These are phyloP conservation scores for Homarus gammarus DNA, from an alignment of 2,888 invertebrate species.

Conservation along the genomic window DNA sequence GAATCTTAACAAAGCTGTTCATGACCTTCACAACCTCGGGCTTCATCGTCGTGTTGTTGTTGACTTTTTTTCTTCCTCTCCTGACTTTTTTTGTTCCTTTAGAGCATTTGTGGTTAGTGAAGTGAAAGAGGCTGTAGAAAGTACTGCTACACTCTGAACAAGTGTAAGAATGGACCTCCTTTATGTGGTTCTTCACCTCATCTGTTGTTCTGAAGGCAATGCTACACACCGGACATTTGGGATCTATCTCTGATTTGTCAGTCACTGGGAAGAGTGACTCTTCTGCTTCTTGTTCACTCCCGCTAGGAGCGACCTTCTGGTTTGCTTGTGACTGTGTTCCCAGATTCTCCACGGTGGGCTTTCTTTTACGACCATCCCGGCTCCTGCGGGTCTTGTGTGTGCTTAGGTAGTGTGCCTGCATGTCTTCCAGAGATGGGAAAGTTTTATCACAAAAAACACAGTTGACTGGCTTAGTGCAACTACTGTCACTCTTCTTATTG, in stretches of 20 bases:
- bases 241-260: constrained; percentile 42
- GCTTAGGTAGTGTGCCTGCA: constrained; percentile 69
- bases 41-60: constrained; percentile 7
- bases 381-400: constrained; percentile 61
- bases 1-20: constrained; percentile 46
- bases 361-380: constrained; percentile 39
- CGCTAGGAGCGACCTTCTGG: background rate
- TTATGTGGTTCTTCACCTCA: constrained; percentile 65
- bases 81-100: constrained; percentile 54
- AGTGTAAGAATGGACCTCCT: constrained; percentile 63
- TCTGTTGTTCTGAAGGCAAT: constrained; percentile 55
- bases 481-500: background rate
- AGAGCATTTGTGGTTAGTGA: constrained; percentile 65
- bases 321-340: constrained; percentile 5
- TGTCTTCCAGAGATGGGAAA: constrained; percentile 54
- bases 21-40: constrained; percentile 46
- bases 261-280: background rate
- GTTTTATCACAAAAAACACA: constrained; percentile 64
- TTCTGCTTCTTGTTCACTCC: constrained; percentile 12
- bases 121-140: constrained; percentile 67
- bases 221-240: constrained; percentile 68
- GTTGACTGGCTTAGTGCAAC: constrained; percentile 19
- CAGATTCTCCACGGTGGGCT: background rate
- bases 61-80: constrained; percentile 35
- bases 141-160: constrained; percentile 69